Evolutionary conservation across 92 coral and sea anemone genomes (phyloP).

Genomic region (Epizoanthus illoricatus): DNA sequence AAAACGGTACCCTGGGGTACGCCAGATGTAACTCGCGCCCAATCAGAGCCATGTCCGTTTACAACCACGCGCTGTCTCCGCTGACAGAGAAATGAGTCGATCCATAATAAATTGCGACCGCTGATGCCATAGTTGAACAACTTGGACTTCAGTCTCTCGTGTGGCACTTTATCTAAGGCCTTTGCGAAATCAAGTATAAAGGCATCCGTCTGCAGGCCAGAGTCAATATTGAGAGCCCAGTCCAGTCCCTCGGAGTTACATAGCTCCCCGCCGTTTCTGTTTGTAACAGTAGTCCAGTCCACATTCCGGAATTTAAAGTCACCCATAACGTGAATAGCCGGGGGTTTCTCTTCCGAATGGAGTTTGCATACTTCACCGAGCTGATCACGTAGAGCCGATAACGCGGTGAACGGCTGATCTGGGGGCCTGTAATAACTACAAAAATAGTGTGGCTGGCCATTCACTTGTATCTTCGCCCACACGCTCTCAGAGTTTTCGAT

Average conservation of each 20-base stretch:
- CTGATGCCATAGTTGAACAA: constrained; percentile 13
- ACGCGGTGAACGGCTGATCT: no score
- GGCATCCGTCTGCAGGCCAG: constrained; percentile 19
- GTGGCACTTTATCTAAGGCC: constrained; percentile 13
- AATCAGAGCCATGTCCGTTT: constrained; percentile 6
- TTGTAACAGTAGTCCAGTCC: no score
- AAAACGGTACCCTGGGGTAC: constrained; percentile 1
- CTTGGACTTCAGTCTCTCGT: constrained; percentile 21
- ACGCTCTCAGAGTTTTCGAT: no score
- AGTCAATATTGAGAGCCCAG: constrained; percentile 15
- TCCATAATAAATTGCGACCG: constrained; percentile 13
- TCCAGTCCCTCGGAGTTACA: no score
- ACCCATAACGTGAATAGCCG: no score
- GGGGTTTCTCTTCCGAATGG: no score
- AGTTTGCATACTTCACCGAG: no score
- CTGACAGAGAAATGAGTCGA: constrained; percentile 19
- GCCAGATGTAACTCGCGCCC: not conserved
- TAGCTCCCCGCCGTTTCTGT: no score
- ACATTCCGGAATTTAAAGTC: no score
- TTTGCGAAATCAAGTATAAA: constrained; percentile 17
- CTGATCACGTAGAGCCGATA: no score
- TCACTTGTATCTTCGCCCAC: no score
- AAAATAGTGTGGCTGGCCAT: not conserved
- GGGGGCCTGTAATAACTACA: no score
- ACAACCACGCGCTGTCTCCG: constrained; percentile 5